phyloP scores from a whole-genome alignment of 2,888 invertebrate genomes.

The Stenichneumon culpator region DNA sequence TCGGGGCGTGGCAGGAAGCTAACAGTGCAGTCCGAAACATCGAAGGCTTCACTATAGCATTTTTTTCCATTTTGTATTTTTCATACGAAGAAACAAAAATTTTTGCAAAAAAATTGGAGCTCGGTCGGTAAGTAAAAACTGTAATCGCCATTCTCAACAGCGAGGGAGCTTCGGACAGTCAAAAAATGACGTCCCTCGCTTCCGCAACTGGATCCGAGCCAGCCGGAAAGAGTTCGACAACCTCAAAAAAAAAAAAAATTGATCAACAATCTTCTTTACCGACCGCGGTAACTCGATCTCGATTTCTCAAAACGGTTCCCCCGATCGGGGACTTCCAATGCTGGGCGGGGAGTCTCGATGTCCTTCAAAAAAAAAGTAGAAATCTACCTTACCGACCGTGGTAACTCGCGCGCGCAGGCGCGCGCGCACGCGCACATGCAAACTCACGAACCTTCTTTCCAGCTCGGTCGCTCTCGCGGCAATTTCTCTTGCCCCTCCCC shows the following conservation, averaged over 20 bases:
- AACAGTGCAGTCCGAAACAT: too few species aligned
- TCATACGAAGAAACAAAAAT: too few species aligned
- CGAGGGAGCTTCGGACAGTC: too few species aligned
- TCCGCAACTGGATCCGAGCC: too few species aligned
- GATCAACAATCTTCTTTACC: background rate
- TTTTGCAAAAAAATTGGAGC: too few species aligned
- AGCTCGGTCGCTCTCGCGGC: background rate
- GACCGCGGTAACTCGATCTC: background rate
- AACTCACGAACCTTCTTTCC: background rate
- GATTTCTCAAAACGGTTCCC: slow-evolving; percentile 29
- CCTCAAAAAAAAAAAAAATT: background rate
- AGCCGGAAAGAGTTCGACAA: background rate
- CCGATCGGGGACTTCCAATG: background rate
- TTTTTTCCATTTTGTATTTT: too few species aligned
- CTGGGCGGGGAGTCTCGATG: too few species aligned
- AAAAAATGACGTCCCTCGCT: too few species aligned
- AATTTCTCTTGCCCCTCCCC: slow-evolving; percentile 19
- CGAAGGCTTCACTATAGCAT: too few species aligned
- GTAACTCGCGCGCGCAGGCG: background rate
- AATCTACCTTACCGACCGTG: slow-evolving; percentile 1
- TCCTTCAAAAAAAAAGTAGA: slow-evolving; percentile 43
- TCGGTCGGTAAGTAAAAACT: too few species aligned
- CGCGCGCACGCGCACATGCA: slow-evolving; percentile 5
- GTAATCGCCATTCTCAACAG: too few species aligned
- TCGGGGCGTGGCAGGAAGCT: too few species aligned